These are phyloP conservation scores for Micronycteris hirsuta DNA, from an alignment of 2,113 vertebrate genomes.

Conservation along the genomic window DNA sequence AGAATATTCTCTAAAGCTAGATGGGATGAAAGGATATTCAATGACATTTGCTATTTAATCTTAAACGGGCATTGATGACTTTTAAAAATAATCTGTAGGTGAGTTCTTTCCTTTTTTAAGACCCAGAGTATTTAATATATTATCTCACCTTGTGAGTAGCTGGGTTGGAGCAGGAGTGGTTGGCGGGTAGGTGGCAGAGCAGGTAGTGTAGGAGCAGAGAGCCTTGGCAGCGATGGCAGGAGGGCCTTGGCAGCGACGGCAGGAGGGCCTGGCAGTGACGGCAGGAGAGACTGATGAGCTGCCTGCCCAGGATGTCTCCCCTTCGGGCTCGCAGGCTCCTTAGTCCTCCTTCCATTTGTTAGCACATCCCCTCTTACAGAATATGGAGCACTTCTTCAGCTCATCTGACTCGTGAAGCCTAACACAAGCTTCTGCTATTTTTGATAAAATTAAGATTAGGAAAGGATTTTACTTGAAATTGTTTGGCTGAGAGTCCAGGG, in stretches of 20 bases:
- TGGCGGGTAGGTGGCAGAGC: background rate
- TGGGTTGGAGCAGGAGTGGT: background rate
- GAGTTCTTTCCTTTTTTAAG: background rate
- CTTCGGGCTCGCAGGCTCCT: background rate
- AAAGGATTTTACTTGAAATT: conserved; percentile 1
- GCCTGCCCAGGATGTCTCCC: background rate
- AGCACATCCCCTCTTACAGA: background rate
- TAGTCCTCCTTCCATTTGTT: background rate
- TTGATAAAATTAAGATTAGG: background rate
- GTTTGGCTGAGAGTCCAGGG: background rate
- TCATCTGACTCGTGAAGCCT: background rate
- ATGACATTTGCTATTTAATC: background rate
- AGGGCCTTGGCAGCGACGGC: background rate
- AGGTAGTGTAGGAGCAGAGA: background rate
- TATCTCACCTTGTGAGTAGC: background rate
- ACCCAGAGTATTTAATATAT: background rate
- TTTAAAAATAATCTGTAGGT: background rate
- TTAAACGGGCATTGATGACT: background rate
- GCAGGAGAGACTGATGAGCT: background rate
- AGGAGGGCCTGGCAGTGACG: background rate
- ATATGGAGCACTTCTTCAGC: background rate
- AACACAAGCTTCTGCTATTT: background rate
- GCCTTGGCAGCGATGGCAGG: too few species aligned
- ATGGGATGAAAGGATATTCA: background rate
- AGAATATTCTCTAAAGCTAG: background rate